Base-by-base conservation (phyloP, 92 coral and sea anemone genomes). In the Epizoanthus stellaris region DNA sequence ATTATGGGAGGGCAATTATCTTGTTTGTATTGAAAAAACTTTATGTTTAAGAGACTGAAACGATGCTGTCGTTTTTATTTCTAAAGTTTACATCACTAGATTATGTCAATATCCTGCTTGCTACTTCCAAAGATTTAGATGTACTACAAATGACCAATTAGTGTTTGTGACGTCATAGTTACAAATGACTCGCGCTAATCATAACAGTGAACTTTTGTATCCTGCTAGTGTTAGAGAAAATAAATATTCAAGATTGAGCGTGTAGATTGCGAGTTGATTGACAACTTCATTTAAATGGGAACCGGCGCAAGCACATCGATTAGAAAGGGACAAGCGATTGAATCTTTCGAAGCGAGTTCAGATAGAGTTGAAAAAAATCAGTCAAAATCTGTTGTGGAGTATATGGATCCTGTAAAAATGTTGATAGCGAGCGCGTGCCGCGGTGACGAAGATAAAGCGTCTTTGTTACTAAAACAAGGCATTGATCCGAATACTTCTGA, bases 401-500 rank as follows among this genome's bases (percentile, higher is more conserved):
- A 73, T 7, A 89, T 53, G 67, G 89, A 89, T 47, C 86, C 89
- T 0, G 81, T 80, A 45, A 67, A 19, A 3, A 60, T 82, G 6
- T 63, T 89, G 79, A 62, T 89, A 21, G 56, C 67, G n/a, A 80
- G 89, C 66, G 92, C 87, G 47, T 75, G 92, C 84, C n/a, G 57
- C 38, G 92, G 92, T 19, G 58, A 89, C 10, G 61, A 67, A 39
- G 84, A 80, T 12, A 72, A 89, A 16, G 40, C 85, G 60, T 16
- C 42, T 12, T 60, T 85, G 0, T 75, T 89, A 43, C 21, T 89
- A 65, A 80, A 85, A 34, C 89, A 89, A 12, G 92, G 92, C 15
- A 81, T 89, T 77, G 87, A 89, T 66, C 92, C 92, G 8, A 89
- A 89, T 47, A 85, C 77, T 70, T 45, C 77, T 21, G 92, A 89